These are phyloP conservation scores for Trichomalopsis sarcophagae DNA, from an alignment of 1,140 invertebrate species.

Conservation along the genomic window DNA sequence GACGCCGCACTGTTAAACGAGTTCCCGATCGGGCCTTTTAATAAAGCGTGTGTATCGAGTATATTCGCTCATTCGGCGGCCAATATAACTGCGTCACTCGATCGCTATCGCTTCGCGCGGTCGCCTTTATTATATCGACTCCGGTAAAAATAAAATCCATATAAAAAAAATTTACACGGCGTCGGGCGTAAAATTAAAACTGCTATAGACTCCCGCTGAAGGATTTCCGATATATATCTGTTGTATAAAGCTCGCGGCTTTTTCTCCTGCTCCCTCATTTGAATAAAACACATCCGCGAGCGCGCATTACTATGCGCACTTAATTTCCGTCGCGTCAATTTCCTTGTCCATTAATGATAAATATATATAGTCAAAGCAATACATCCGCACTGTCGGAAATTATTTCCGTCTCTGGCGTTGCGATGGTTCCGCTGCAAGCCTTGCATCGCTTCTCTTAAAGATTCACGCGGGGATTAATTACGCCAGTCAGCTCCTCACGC, in stretches of 20 bases:
- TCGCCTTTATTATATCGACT: not conserved
- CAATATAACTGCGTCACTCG: not conserved
- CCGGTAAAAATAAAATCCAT: not conserved
- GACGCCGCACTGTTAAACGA: not conserved
- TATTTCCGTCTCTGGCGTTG: too few relatives aligned
- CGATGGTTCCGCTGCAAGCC: not conserved
- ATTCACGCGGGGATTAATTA: not conserved
- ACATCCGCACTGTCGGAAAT: not conserved
- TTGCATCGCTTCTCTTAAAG: conserved; percentile 5
- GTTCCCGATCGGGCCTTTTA: conserved; percentile 21
- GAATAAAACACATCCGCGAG: not conserved
- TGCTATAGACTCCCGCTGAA: not conserved
- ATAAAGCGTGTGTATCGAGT: conserved; percentile 20
- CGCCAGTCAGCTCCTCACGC: not conserved
- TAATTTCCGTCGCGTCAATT: conserved; percentile 1
- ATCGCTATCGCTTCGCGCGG: not conserved
- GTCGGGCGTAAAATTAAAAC: not conserved
- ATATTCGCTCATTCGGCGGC: not conserved
- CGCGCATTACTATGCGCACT: not conserved
- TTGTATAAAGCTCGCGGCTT: not conserved
- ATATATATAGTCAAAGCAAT: not conserved
- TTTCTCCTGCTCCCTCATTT: not conserved
- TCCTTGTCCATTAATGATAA: not conserved
- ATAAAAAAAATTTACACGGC: not conserved
- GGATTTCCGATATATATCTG: not conserved